Percentiles rank a stretch among this genome's conserved stretches.
Conservation (phyloP, 1,140 invertebrate genomes). For the Melipona quadrifasciata region DNA sequence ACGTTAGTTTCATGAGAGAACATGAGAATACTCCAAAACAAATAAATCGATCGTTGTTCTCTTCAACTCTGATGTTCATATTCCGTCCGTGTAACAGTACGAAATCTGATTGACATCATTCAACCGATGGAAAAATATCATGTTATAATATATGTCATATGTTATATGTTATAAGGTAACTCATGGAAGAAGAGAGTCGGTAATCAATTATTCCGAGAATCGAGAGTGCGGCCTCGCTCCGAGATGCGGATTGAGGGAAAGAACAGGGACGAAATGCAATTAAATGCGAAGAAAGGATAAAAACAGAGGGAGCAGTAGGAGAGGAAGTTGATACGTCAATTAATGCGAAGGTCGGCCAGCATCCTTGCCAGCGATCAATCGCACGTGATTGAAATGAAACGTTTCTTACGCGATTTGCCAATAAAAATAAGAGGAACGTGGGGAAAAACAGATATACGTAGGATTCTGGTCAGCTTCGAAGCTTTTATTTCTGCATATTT, state of each 20-base stretch:
- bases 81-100: not conserved
- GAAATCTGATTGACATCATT: no score
- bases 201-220: not conserved
- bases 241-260: constrained; percentile 24
- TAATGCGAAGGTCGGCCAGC: constrained; percentile 35
- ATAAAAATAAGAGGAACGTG: not conserved
- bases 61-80: not conserved
- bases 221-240: constrained; percentile 29
- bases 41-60: not conserved
- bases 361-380: constrained; percentile 49
- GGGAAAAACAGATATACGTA: not conserved
- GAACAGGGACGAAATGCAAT: constrained; percentile 39
- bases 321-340: not conserved
- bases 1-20: no score
- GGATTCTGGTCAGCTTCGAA: not conserved
- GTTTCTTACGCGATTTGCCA: constrained; percentile 1
- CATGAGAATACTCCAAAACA: no score
- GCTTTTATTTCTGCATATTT: not conserved
- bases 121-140: no score
- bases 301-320: not conserved
- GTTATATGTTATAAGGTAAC: no score
- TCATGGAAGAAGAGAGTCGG: not conserved
- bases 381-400: constrained; percentile 36
- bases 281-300: constrained; percentile 43
- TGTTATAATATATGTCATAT: no score